These are phyloP conservation scores for Vanessa cardui DNA, from an alignment of 2,888 invertebrate species.

Conservation along the genomic window DNA sequence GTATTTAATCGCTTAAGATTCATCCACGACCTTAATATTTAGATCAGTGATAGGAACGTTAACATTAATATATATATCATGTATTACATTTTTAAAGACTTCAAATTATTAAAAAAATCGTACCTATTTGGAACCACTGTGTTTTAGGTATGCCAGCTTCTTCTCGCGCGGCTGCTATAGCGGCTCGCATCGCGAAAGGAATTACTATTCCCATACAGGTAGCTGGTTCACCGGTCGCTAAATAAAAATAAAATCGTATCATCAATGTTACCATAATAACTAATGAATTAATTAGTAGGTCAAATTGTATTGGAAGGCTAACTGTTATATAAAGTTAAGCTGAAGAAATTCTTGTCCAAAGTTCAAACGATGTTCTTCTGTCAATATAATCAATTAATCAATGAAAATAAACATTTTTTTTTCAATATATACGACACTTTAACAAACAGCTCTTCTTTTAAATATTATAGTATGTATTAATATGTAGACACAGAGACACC, in stretches of 20 bases:
- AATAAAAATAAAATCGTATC: background rate
- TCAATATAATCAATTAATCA: no score
- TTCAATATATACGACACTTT: no score
- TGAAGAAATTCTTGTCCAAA: no score
- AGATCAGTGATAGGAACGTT: background rate
- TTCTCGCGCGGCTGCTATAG: constrained; percentile 82
- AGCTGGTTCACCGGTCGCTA: constrained; percentile 78
- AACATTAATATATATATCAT: background rate
- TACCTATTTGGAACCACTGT: constrained; percentile 83
- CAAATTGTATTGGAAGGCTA: no score
- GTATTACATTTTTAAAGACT: background rate
- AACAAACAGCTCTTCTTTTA: no score
- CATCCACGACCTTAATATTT: background rate
- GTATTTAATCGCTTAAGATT: background rate
- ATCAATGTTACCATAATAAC: no score
- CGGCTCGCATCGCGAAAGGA: constrained; percentile 83
- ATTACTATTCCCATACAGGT: constrained; percentile 66
- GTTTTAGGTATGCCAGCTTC: constrained; percentile 78
- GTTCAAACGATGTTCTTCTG: no score
- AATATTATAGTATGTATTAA: no score
- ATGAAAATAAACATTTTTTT: no score
- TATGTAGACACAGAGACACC: no score
- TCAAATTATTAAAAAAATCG: constrained; percentile 33
- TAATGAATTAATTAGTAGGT: no score
- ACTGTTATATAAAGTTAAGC: no score